Percentiles rank a stretch among this genome's conserved stretches.
phyloP scores from a whole-genome alignment of 2,113 vertebrate genomes.

The Lichenostomus cassidix region DNA sequence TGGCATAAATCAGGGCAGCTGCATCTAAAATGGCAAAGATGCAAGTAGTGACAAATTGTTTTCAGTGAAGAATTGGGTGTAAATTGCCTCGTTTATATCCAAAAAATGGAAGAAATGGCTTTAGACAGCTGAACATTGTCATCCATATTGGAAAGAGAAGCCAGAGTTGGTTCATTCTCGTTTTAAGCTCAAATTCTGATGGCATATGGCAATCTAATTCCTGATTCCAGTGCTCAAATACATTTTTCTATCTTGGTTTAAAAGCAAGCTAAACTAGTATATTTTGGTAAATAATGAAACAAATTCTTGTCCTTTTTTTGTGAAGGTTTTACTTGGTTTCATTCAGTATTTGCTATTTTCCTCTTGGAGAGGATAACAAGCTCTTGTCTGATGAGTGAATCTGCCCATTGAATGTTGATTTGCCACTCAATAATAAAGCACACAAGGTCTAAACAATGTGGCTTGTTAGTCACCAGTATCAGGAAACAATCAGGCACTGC shows the following conservation, averaged over 20 bases:
- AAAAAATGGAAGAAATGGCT: not conserved
- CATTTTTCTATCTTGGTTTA: not conserved
- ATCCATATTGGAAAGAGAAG: not conserved
- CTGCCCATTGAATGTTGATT: not conserved
- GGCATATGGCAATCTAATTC: not conserved
- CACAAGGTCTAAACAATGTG: not conserved
- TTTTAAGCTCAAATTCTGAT: not conserved
- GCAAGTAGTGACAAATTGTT: not conserved
- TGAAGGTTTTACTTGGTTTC: not conserved
- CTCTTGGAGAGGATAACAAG: not conserved
- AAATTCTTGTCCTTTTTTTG: not conserved
- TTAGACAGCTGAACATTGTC: not conserved
- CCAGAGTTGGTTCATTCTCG: not conserved
- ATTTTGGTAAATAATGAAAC: not conserved
- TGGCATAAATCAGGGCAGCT: not conserved
- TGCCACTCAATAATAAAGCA: not conserved
- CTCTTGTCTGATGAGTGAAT: not conserved
- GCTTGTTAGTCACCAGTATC: not conserved
- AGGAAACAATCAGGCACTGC: not conserved
- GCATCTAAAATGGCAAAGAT: not conserved
- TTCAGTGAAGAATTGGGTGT: not conserved
- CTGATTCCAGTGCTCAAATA: not conserved
- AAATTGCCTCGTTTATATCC: not conserved
- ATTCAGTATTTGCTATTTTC: not conserved
- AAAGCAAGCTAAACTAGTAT: not conserved